Percentiles rank a stretch among this genome's conserved stretches.
Evolutionary conservation across 1,140 invertebrate genomes (phyloP).

Genomic region (Neodiprion pinetum): DNA sequence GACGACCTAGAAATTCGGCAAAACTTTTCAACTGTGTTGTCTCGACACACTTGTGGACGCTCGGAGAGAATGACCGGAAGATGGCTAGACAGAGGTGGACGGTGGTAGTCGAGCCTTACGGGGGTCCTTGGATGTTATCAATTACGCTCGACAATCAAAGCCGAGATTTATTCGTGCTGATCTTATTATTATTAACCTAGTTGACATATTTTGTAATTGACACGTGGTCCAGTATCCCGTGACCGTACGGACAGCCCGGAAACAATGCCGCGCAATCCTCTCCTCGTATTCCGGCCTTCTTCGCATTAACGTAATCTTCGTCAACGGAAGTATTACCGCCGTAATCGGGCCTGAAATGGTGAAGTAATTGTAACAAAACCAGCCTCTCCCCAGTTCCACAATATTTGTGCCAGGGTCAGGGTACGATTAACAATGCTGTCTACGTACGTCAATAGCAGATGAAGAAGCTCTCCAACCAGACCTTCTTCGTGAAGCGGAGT

Average conservation of each 20-base stretch:
- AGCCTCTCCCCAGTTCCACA: background rate
- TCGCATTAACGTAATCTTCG: conserved; percentile 48
- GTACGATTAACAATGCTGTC: conserved; percentile 23
- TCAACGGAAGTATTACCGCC: conserved; percentile 38
- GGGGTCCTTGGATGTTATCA: too few relatives aligned
- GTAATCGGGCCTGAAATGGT: conserved; percentile 48
- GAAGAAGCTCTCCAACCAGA: conserved; percentile 60
- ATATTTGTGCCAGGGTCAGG: conserved; percentile 4
- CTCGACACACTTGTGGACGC: background rate
- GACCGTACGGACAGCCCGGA: conserved; percentile 45
- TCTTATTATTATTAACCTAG: too few relatives aligned
- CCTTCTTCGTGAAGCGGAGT: conserved; percentile 57
- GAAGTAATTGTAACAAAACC: background rate
- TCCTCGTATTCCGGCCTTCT: conserved; percentile 44
- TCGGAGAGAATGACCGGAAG: background rate
- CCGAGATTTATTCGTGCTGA: too few relatives aligned
- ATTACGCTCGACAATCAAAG: too few relatives aligned
- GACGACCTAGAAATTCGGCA: background rate
- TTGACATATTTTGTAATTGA: conserved; percentile 26
- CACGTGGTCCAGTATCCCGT: conserved; percentile 53
- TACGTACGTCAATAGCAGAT: conserved; percentile 62
- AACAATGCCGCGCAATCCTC: conserved; percentile 51
- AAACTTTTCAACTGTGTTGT: background rate
- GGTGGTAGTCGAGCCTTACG: too few relatives aligned
- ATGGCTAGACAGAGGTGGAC: background rate